Base-by-base conservation (phyloP, 2,113 vertebrate genomes). In the Galeopterus variegatus region DNA sequence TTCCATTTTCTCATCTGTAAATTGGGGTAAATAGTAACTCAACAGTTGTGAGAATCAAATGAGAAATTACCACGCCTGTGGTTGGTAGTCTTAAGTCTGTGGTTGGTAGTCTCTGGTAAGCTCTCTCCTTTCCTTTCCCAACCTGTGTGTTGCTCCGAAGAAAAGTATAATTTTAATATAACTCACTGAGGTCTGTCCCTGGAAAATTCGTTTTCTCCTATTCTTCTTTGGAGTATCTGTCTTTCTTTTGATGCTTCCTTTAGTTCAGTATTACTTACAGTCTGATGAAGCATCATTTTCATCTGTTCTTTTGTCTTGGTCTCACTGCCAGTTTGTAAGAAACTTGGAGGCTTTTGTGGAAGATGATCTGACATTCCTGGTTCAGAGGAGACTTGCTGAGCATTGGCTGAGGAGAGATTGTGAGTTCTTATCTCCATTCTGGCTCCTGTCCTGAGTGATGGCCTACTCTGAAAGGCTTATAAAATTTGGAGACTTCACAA, bases 401-500 rank as follows among this genome's bases (percentile, higher is more conserved):
- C 14, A 21, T n/a, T 45, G 41, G 9, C 56, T 54, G 75, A 69
- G 36, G 36, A 77, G 41, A 64, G 52, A 56, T 48, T 60, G 24
- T 41, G 31, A 85, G 52, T 15, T 50, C 41, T 52, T 14, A 17
- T 48, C 13, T 67, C 54, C 54, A 8, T 28, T 28, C 64, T n/a
- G 5, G 2, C 50, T 58, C 62, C 2, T 3, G 28, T 48, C 60
- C 76, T 73, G 26, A 92, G 21, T 10, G 14, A 64, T 64, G 65
- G 41, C 87, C 11, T 79, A 15, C 84, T 54, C 11, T 41, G 31
- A 83, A 95, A 94, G 33, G 28, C 50, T 96, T 67, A 60, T 3
- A 80, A 80, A 85, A 76, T 23, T 48, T 95, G 95, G 76, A 58
- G 5, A 93, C 82, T 90, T 96, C 90, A 93, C 77, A 96, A 93